These are phyloP conservation scores for Caenorhabditis latens DNA, from an alignment of 1,140 invertebrate species.

Conservation along the genomic window DNA sequence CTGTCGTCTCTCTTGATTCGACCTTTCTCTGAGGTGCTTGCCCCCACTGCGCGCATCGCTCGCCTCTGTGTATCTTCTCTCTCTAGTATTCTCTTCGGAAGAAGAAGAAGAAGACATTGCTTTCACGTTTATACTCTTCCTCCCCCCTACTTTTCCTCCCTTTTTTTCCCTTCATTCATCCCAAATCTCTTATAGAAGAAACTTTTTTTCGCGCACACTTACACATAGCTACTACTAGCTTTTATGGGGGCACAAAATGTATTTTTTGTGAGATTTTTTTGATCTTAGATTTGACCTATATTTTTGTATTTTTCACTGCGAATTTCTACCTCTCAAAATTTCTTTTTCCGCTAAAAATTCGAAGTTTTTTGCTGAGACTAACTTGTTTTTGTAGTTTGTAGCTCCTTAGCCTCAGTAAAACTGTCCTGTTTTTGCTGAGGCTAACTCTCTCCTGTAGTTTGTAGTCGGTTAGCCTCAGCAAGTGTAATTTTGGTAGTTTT, in stretches of 20 bases:
- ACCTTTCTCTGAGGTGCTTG: background rate
- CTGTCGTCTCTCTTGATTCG: constrained; percentile 3
- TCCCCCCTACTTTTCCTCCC: background rate
- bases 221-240: background rate
- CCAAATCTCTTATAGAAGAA: background rate
- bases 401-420: too few relatives aligned
- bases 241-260: background rate
- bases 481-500: too few relatives aligned
- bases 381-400: too few relatives aligned
- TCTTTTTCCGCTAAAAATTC: too few relatives aligned
- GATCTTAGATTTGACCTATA: background rate
- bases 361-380: background rate
- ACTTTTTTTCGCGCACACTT: background rate
- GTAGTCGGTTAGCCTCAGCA: too few relatives aligned
- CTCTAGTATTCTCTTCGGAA: background rate
- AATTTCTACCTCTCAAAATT: background rate
- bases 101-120: constrained; percentile 41
- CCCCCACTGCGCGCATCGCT: constrained; percentile 14
- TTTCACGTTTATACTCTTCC: constrained; percentile 24
- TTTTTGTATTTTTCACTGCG: background rate
- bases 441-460: too few relatives aligned
- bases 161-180: background rate
- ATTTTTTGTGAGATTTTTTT: background rate
- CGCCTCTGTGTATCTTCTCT: background rate
- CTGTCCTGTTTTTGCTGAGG: too few relatives aligned